Evolutionary conservation across 2,888 invertebrate species (phyloP), one percentile per base, ranked within the genome.

Genomic region (Macropis europaea): DNA sequence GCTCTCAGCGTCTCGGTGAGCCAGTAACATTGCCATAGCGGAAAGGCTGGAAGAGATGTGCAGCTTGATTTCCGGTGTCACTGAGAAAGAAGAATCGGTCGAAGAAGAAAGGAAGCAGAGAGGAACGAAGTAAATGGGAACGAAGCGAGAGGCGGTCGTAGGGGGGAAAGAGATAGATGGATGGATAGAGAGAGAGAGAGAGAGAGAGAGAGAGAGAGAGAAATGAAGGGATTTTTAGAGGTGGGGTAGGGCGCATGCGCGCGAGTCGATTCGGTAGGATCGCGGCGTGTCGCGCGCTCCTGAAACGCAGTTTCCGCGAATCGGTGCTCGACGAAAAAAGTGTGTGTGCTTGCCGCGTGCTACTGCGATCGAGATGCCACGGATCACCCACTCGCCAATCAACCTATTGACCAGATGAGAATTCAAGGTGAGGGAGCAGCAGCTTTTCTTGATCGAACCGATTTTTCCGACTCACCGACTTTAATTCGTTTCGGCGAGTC

Each of bases 271-370:
- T 62, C 54, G 43, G 60, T 32, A 47, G 63, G 71, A 81, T 71
- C 69, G 69, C 38, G 42, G 61, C 68, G 66, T 17, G 64, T 68
- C 74, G 82, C 82, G 81, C 79, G 83, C 82, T 85, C 81, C 84
- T 86, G 85, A 84, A 86, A 86, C 89, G 89, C 88, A 89, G 89
- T 89, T 89, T 89, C 88, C 88, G 88, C 86, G 85, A 87, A 86
- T 86, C 88, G 84, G 82, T 86, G 85, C 82, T 82, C 76, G 82
- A 82, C 73, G 84, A 85, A 86, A 87, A 85, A 87, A 87, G 83
- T 85, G 82, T 71, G 57, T 19, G 72, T 56, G 72, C 28, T 19
- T 38, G 84, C 74, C 56, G 74, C 81, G 76, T 75, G 69, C 59
- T 74, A 60, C 53, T 72, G 50, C 53, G 57, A 50, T 52, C 64